Conservation (phyloP, 53 echinoderm and acorn worm species). For the Antedon mediterranea region DNA sequence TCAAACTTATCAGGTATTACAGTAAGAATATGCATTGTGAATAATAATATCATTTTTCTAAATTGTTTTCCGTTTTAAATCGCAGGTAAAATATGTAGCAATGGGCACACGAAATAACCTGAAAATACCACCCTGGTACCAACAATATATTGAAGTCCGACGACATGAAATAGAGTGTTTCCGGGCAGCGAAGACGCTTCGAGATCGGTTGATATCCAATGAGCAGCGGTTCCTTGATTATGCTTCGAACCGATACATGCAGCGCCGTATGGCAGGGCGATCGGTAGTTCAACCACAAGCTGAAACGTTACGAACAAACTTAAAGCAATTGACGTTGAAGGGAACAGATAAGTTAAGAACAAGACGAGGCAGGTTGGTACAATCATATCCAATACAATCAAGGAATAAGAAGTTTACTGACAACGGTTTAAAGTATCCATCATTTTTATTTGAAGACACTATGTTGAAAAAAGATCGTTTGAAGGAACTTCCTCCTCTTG, state of each 20-base stretch:
- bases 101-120: neutral
- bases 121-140: neutral
- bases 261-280: slow-evolving; percentile 19
- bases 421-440: neutral
- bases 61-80: no score
- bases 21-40: no score
- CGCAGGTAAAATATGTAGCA: neutral
- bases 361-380: neutral
- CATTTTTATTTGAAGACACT: neutral
- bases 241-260: slow-evolving; percentile 18
- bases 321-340: neutral
- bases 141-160: neutral
- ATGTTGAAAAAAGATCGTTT: neutral
- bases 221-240: slow-evolving; percentile 26
- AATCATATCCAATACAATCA: neutral
- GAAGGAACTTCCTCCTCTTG: neutral
- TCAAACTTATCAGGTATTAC: no score
- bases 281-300: slow-evolving; percentile 17
- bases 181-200: slow-evolving; percentile 7
- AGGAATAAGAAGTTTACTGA: neutral
- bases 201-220: slow-evolving; percentile 17
- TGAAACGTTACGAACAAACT: neutral
- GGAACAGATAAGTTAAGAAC: neutral
- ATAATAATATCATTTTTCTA: no score
- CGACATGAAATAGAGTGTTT: neutral